These are phyloP conservation scores for Ariolimax columbianus DNA, from an alignment of 2,888 invertebrate species.

Conservation along the genomic window DNA sequence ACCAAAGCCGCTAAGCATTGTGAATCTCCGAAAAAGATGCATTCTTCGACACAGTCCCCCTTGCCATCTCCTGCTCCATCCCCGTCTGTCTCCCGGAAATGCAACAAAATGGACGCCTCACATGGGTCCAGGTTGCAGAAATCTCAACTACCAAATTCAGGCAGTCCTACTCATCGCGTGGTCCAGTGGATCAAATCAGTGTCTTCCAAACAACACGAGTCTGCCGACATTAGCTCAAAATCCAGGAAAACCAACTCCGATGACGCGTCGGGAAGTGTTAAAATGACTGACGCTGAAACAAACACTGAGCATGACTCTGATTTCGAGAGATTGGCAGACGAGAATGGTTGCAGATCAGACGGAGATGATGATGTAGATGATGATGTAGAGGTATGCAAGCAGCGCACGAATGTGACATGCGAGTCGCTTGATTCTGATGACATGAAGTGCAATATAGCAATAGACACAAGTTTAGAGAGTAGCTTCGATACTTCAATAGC, in stretches of 20 bases:
- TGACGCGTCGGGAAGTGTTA: constrained; percentile 28
- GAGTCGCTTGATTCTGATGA: background rate
- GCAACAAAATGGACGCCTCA: constrained; percentile 38
- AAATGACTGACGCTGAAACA: constrained; percentile 59
- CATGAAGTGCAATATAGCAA: constrained; percentile 46
- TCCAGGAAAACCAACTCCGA: background rate
- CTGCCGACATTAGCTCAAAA: constrained; percentile 33
- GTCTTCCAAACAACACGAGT: constrained; percentile 60
- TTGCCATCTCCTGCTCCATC: constrained; percentile 68
- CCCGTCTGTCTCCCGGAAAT: constrained; percentile 62
- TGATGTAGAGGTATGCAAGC: constrained; percentile 1
- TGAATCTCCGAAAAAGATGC: constrained; percentile 48
- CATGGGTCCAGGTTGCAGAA: constrained; percentile 59
- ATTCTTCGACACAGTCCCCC: constrained; percentile 61
- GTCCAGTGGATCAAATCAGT: constrained; percentile 77
- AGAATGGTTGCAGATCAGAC: constrained; percentile 42
- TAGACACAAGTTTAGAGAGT: constrained; percentile 57
- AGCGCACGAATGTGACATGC: constrained; percentile 1
- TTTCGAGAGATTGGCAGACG: constrained; percentile 59
- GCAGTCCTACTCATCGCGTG: constrained; percentile 70
- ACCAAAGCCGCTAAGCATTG: constrained; percentile 42
- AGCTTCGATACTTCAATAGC: constrained; percentile 69
- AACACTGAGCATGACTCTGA: constrained; percentile 63
- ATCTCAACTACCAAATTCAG: constrained; percentile 62
- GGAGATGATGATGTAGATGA: constrained; percentile 19